These are phyloP conservation scores for Paramormyrops kingsleyae DNA, from an alignment of 2,113 vertebrate genomes.

Conservation along the genomic window DNA sequence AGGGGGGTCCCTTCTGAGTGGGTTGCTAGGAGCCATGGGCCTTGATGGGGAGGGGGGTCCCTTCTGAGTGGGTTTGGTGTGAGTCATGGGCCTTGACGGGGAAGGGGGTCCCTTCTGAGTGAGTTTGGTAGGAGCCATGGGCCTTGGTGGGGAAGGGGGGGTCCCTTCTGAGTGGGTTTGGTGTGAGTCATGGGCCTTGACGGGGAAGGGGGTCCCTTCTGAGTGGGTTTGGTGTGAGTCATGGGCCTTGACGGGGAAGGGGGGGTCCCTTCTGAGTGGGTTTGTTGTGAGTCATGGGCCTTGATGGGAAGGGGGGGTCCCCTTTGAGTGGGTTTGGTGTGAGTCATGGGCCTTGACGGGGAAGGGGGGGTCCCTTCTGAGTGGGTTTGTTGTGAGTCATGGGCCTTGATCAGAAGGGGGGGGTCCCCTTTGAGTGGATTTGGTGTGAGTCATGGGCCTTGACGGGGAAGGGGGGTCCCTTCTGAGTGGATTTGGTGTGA, in stretches of 20 bases:
- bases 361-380: neutral
- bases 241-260: too few species aligned
- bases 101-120: neutral
- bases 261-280: too few species aligned
- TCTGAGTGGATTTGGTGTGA: neutral
- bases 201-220: neutral
- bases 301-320: neutral
- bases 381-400: neutral
- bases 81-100: neutral
- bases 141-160: neutral
- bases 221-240: neutral
- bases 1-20: too few species aligned
- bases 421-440: too few species aligned
- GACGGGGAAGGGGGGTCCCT: too few species aligned
- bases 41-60: too few species aligned
- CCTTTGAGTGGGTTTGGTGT: too few species aligned
- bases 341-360: neutral
- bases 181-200: neutral
- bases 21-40: too few species aligned
- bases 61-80: neutral
- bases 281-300: too few species aligned
- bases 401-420: fast-evolving
- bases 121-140: neutral
- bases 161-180: neutral
- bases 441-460: too few species aligned